These are phyloP conservation scores for Syngnathus rostellatus DNA, from an alignment of 2,797 vertebrate species.

Conservation along the genomic window DNA sequence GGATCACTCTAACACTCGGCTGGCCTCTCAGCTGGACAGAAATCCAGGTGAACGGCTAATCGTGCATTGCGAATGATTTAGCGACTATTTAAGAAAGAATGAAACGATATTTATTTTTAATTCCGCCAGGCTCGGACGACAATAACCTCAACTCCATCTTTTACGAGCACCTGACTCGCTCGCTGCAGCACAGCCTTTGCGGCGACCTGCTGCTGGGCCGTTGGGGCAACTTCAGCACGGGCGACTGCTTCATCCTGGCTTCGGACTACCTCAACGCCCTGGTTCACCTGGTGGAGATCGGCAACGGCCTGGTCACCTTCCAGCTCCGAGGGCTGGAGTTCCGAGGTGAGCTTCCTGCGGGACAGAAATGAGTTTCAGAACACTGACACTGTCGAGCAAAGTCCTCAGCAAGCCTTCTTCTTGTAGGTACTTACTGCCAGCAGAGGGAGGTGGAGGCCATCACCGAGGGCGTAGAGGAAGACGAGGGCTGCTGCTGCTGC, in stretches of 20 bases:
- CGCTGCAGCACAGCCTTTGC: constrained; percentile 93
- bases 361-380: background rate
- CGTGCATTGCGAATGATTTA: background rate
- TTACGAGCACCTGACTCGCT: constrained; percentile 95
- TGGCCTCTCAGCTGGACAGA: constrained; percentile 95
- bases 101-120: no score
- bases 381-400: background rate
- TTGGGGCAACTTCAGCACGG: constrained; percentile 93
- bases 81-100: no score
- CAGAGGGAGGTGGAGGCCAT: constrained; percentile 97
- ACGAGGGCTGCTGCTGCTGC: constrained; percentile 96
- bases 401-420: background rate
- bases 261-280: constrained; percentile 98
- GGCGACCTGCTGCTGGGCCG: constrained; percentile 91
- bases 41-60: constrained; percentile 79
- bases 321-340: constrained; percentile 97
- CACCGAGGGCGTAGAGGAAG: constrained; percentile 97
- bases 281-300: constrained; percentile 95
- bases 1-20: constrained; percentile 95
- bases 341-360: constrained; percentile 73
- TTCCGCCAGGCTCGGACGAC: constrained; percentile 83
- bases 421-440: constrained; percentile 92
- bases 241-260: constrained; percentile 97
- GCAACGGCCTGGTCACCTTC: constrained; percentile 93
- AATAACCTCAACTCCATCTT: constrained; percentile 99